Base-by-base conservation (phyloP, 1,140 invertebrate species). In the Hylaeus volcanicus region DNA sequence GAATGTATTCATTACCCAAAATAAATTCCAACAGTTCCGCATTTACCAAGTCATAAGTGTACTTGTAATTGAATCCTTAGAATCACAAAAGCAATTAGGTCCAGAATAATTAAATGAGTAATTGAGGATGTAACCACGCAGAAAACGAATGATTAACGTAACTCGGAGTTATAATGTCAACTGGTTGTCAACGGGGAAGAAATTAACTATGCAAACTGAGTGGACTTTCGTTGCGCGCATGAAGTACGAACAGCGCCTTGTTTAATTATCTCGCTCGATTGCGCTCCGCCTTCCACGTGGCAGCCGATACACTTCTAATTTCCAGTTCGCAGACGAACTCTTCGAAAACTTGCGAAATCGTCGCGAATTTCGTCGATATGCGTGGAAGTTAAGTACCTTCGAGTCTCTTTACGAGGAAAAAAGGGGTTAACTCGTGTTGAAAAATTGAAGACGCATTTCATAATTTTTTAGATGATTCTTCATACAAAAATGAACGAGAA, bases 241-340 rank as follows among this genome's bases (percentile, higher is more conserved):
- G 15, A 56, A 78, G 65, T 65, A 48, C 65, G 71, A 41, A 12
- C 26, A 58, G 15, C 1, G 43, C 26, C 41, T 79, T 82, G 41
- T 79, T 79, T 61, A 79, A 79, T 82, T 82, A 73, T 60, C 72
- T 51, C 63, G 55, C 63, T n/a, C 63, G 72, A 80, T 74, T 68
- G 45, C 78, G 53, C 53, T 60, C 14, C 60, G 26, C 51, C 48
- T 72, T 43, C 68, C 58, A 6, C 37, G 6, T 37, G 5, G 12
- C 63, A 43, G 5, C 43, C 64, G 72, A 74, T 80, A 74, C 53
- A 74, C 61, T 66, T 68, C 53, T 71, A 60, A 66, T 66, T 68
- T 26, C 12, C 12, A 41, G 6, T 14, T 53, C 2, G 61, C 64
- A 66, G 74, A 74, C 53, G 66, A 80, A 63, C 72, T 80, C 71